Base-by-base conservation (phyloP, 2,113 vertebrate genomes). In the Parotia lawesii region DNA sequence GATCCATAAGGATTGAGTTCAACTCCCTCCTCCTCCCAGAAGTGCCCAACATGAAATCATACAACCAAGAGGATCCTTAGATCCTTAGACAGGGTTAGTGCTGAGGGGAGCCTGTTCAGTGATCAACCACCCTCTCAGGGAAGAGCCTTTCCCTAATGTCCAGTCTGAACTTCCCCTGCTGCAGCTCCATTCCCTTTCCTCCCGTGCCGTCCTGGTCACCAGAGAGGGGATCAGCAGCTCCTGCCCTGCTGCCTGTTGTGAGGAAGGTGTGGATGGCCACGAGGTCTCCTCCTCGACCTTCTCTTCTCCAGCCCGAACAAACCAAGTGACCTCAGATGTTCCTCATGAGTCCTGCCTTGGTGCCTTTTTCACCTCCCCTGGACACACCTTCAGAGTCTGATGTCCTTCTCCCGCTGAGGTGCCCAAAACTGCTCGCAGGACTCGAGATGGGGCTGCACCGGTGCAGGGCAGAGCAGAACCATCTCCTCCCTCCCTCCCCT, bases 1-100 rank as follows among this genome's bases (percentile, higher is more conserved):
- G 64, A 20, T 12, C 28, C 16, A 11, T 11, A 40, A 35, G n/a
- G 56, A 62, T 3, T 14, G n/a, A 54, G 8, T 47, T 7, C 38
- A 28, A 20, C 23, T 45, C 29, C 23, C 64, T 29, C 28, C 64
- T 77, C 38, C 47, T 53, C 47, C 54, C 38, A 61, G n/a, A 10
- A 38, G 19, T 14, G 19, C 56, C 38, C 28, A n/a, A 13, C 8
- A 9, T 1, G 0, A 77, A 15, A 8, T 38, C 33, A 5, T 6
- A 0, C 3, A 7, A 12, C 38, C n/a, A 20, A 47, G 47, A 53
- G 47, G 19, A 11, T 45, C 28, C n/a, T n/a, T n/a, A n/a, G 37
- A 10, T 10, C 64, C n/a, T 16, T 10, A 54, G 62, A 1, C 24
- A 40, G 40, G 40, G 29, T 47, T 8, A 14, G 9, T 31, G 47